phyloP scores from a whole-genome alignment of 2,113 vertebrate genomes.

The Clupea harengus region DNA sequence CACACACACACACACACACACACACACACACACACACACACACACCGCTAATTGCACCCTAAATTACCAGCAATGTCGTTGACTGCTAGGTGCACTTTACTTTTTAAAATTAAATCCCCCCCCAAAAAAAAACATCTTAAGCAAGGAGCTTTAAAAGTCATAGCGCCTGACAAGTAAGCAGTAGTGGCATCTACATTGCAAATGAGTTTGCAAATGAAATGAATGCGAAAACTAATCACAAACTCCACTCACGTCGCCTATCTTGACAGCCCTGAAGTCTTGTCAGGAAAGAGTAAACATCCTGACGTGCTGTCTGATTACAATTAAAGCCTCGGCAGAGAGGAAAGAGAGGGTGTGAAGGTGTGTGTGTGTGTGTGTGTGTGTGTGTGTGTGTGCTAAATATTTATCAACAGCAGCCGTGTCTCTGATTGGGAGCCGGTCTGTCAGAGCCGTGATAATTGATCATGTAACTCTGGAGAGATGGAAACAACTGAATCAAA shows the following conservation, averaged over 20 bases:
- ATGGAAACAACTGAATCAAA: constrained; percentile 24
- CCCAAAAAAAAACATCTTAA: neutral
- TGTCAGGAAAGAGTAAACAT: constrained; percentile 53
- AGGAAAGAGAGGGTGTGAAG: neutral
- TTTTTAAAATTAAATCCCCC: neutral
- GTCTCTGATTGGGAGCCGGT: neutral
- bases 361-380: neutral
- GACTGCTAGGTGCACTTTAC: neutral
- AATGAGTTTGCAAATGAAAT: constrained; percentile 48
- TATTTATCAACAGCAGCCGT: neutral
- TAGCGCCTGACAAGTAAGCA: constrained; percentile 15
- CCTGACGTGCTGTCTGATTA: constrained; percentile 44
- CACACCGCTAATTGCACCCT: constrained; percentile 23
- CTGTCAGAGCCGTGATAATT: constrained; percentile 47
- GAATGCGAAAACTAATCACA: constrained; percentile 54
- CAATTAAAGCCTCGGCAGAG: constrained; percentile 17
- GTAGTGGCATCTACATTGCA: constrained; percentile 48
- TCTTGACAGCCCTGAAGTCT: constrained; percentile 40
- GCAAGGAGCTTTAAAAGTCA: constrained; percentile 47
- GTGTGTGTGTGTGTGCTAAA: neutral
- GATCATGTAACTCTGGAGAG: constrained; percentile 44
- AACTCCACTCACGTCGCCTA: constrained; percentile 31
- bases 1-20: constrained; percentile 1
- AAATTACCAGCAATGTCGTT: neutral
- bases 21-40: constrained; percentile 1